Conservation (phyloP, 2,797 vertebrate genomes). For the Diplodus sargus region DNA sequence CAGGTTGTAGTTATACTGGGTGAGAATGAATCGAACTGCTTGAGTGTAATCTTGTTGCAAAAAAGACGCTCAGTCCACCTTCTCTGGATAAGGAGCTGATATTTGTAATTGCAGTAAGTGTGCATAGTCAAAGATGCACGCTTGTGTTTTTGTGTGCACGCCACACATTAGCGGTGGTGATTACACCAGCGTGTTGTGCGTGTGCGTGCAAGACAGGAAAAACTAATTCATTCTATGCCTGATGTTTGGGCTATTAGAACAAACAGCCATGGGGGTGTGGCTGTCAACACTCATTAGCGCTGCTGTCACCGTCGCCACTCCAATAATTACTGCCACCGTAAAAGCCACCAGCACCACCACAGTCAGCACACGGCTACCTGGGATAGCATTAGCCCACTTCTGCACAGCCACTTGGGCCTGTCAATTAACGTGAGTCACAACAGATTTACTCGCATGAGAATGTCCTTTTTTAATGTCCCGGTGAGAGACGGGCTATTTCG, state of each 20-base stretch:
- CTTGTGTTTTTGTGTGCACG: conserved; percentile 14
- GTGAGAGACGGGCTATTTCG: conserved; percentile 46
- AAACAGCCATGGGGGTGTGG: conserved; percentile 87
- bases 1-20: conserved; percentile 1
- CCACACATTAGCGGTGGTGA: background rate
- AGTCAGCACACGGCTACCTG: conserved; percentile 50
- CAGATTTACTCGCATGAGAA: conserved; percentile 63
- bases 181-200: background rate
- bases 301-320: conserved; percentile 72
- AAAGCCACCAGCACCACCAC: conserved; percentile 56
- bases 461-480: conserved; percentile 58
- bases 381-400: conserved; percentile 38
- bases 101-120: conserved; percentile 9
- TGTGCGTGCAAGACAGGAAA: background rate
- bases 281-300: conserved; percentile 87
- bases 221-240: conserved; percentile 79
- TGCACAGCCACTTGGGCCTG: conserved; percentile 53
- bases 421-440: conserved; percentile 74
- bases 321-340: conserved; percentile 79
- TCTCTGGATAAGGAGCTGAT: conserved; percentile 8
- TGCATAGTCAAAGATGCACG: background rate
- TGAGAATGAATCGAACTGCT: conserved; percentile 16
- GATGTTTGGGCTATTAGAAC: conserved; percentile 85
- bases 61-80: conserved; percentile 16
- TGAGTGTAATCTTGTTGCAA: conserved; percentile 14